Evolutionary conservation across 2,797 vertebrate genomes (phyloP), one percentile per base, ranked within the genome.

Genomic region (Smutsia gigantea): DNA sequence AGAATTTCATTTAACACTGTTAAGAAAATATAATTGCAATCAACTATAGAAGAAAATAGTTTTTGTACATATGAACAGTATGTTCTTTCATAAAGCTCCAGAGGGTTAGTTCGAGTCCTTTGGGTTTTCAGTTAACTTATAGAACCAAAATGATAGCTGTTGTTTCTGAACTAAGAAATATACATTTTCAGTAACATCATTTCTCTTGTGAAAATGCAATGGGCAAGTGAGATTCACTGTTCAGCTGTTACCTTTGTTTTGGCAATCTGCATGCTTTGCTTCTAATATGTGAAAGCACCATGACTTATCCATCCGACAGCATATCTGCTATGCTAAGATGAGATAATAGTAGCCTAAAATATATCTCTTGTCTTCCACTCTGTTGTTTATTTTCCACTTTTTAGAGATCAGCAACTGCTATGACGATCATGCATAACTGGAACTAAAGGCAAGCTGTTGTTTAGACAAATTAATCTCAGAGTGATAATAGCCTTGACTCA

Each of bases 361-460:
- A 59, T 18, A 81, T 21, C 2, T 95, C 97, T 97, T 97, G 3
- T 96, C 96, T 94, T 97, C 74, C 59, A 21, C 14, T 96, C 27
- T 46, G 6, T 64, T 96, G 19, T 97, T 98, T 98, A 49, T 97
- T 96, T 88, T 95, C 46, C 63, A 94, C 83, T 77, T 63, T 72
- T 71, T 79, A 93, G 78, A 96, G 81, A 61, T 97, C 92, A 96
- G 12, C 64, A 87, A 74, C 46, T 83, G 9, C 49, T 96, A 46
- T 90, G 95, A 87, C 27, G 6, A 29, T 53, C 42, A 92, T 55
- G 19, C 87, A 69, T 71, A 93, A 25, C 11, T 94, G n/a, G 86
- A 96, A 95, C 59, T 82, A 93, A 85, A 59, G 21, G 66, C 79
- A 88, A 96, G 11, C 25, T 95, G 5, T 55, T 90, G 85, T 85